A percentile compares a stretch with the other conserved stretches of the same genome.
Conservation (phyloP, 2,797 vertebrate species). For the Synanceia verrucosa region DNA sequence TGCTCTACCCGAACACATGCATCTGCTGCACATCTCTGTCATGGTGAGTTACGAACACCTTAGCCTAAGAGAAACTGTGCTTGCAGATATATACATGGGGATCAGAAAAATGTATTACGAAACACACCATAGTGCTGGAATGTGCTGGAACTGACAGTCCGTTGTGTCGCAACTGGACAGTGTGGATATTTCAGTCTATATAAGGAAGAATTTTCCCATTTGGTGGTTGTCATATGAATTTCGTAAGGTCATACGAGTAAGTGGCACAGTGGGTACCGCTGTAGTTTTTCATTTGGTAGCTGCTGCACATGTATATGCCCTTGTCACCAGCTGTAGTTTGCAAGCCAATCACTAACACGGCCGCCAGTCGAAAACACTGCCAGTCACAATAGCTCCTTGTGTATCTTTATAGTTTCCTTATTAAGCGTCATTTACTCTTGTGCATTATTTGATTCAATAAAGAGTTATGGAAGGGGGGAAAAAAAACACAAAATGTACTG, state of each 20-base stretch:
- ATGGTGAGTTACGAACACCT: constrained; percentile 88
- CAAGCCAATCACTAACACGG: background rate
- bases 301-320: too few species aligned
- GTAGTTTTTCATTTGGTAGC: too few species aligned
- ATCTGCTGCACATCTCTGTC: constrained; percentile 96
- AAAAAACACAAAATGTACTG: background rate
- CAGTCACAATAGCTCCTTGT: background rate
- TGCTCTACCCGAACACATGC: constrained; percentile 94
- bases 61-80: background rate
- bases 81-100: background rate
- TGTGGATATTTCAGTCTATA: background rate
- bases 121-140: background rate
- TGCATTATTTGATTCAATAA: background rate
- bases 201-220: too few species aligned
- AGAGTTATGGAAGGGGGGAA: background rate
- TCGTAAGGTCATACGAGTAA: background rate
- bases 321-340: background rate
- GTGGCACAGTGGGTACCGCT: too few species aligned
- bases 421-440: background rate
- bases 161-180: background rate
- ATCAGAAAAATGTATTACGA: background rate
- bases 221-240: background rate
- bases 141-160: too few species aligned
- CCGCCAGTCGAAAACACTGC: background rate
- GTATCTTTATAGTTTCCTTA: background rate